A percentile compares a stretch with the other conserved stretches of the same genome.
These are phyloP conservation scores for Agrilus planipennis DNA, from an alignment of 1,140 invertebrate genomes.

Conservation along the genomic window DNA sequence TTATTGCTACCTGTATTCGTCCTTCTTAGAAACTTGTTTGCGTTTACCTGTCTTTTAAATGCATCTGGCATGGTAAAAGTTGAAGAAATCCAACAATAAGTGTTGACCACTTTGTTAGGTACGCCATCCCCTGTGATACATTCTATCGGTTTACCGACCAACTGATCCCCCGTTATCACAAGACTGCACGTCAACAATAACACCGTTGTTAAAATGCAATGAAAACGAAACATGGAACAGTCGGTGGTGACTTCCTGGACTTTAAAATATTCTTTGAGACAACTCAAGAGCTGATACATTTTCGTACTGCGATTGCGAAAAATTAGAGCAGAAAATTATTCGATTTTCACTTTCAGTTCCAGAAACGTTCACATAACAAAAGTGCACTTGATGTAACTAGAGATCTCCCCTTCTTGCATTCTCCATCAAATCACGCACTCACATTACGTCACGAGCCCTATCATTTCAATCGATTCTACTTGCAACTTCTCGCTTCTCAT, in stretches of 20 bases:
- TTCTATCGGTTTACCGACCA: slow-evolving; percentile 83
- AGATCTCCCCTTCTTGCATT: too few relatives aligned
- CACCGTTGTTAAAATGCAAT: slow-evolving; percentile 81
- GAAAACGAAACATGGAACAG: slow-evolving; percentile 76
- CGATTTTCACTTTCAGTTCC: too few relatives aligned
- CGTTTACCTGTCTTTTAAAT: slow-evolving; percentile 60
- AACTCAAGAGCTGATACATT: slow-evolving; percentile 77
- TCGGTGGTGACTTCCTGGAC: slow-evolving; percentile 73
- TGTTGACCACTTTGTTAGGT: slow-evolving; percentile 71
- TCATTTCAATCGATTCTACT: too few relatives aligned
- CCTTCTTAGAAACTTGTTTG: too few relatives aligned
- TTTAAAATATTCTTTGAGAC: slow-evolving; percentile 69
- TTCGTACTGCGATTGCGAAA: slow-evolving; percentile 27
- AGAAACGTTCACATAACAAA: too few relatives aligned
- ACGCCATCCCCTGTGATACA: slow-evolving; percentile 71
- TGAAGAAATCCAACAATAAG: slow-evolving; percentile 85
- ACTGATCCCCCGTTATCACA: slow-evolving; percentile 83
- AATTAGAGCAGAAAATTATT: too few relatives aligned
- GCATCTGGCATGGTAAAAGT: slow-evolving; percentile 86
- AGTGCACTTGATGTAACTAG: too few relatives aligned
- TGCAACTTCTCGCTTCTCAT: too few relatives aligned
- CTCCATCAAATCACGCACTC: too few relatives aligned
- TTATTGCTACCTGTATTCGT: too few relatives aligned
- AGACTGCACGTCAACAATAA: slow-evolving; percentile 75
- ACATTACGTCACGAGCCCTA: too few relatives aligned